Conservation (phyloP, 2,797 vertebrate species). For the Dermochelys coriacea region DNA sequence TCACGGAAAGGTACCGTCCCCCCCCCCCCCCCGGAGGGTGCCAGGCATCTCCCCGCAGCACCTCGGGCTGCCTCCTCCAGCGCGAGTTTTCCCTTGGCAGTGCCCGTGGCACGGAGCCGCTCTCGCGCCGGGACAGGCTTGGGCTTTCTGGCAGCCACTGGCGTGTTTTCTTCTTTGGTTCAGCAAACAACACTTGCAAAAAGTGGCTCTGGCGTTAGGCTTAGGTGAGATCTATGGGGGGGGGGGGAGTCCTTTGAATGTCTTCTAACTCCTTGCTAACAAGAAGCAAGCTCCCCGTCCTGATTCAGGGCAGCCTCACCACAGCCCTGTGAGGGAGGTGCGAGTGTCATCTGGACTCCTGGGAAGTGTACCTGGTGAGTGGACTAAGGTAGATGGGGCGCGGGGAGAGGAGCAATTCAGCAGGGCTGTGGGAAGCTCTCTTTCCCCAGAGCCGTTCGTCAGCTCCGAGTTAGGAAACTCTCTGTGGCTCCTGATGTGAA, state of each 20-base stretch:
- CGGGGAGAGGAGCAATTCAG: not conserved
- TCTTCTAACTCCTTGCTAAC: not conserved
- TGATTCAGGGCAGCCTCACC: not conserved
- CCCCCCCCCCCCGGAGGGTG: not conserved
- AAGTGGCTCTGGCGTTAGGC: not conserved
- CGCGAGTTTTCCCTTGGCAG: too few species aligned
- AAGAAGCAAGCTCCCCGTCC: not conserved
- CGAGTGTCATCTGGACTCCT: not conserved
- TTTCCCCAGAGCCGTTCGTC: not conserved
- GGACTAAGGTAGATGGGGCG: not conserved
- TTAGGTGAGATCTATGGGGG: not conserved
- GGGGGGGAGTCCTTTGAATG: accelerated
- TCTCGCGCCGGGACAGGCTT: not conserved
- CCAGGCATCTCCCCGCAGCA: too few species aligned
- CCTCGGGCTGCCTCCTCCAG: too few species aligned
- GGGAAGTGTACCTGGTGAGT: not conserved
- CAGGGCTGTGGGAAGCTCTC: not conserved
- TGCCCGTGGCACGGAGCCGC: not conserved
- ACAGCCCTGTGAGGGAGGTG: not conserved
- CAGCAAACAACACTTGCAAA: accelerated
- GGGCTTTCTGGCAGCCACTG: not conserved
- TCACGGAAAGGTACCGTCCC: not conserved
- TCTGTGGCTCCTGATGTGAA: not conserved
- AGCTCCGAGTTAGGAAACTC: slow-evolving; percentile 28
- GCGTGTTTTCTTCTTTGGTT: not conserved